Conservation (phyloP, 2,797 vertebrate genomes). For the Enoplosus armatus region DNA sequence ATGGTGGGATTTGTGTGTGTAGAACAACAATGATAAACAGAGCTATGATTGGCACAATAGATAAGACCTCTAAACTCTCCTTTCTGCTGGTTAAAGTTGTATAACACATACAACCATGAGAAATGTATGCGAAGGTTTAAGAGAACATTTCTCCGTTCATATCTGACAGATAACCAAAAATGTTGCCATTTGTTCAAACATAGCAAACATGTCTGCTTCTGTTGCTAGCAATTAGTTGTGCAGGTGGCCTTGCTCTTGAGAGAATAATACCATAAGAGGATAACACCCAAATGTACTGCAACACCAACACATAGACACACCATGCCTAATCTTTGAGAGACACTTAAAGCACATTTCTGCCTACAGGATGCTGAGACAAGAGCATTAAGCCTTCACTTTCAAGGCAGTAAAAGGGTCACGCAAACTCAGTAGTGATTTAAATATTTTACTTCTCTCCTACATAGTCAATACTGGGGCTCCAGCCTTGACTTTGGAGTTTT, state of each 20-base stretch:
- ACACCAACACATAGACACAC: slow-evolving; percentile 16
- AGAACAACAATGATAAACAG: slow-evolving; percentile 26
- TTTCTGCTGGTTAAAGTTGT: slow-evolving; percentile 46
- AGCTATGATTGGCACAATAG: slow-evolving; percentile 59
- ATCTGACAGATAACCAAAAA: slow-evolving; percentile 46
- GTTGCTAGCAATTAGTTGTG: slow-evolving; percentile 49
- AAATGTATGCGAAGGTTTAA: background rate
- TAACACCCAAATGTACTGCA: slow-evolving; percentile 17
- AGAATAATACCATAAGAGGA: slow-evolving; percentile 30
- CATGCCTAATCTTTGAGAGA: slow-evolving; percentile 24
- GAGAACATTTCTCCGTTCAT: slow-evolving; percentile 48
- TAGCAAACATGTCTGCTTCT: slow-evolving; percentile 42
- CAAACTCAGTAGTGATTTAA: slow-evolving; percentile 19
- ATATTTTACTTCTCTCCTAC: slow-evolving; percentile 23
- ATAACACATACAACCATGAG: slow-evolving; percentile 3
- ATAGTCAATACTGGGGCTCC: background rate
- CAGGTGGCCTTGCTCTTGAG: slow-evolving; percentile 37
- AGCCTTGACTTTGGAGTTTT: background rate
- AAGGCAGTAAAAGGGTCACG: slow-evolving; percentile 23
- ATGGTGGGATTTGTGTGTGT: slow-evolving; percentile 56
- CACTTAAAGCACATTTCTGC: slow-evolving; percentile 35
- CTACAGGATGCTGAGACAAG: slow-evolving; percentile 34
- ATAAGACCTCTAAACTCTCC: slow-evolving; percentile 33
- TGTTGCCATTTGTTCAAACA: slow-evolving; percentile 57
- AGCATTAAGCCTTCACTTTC: slow-evolving; percentile 18